Conservation (phyloP, 2,888 invertebrate species). For the Protodeltote pygarga region DNA sequence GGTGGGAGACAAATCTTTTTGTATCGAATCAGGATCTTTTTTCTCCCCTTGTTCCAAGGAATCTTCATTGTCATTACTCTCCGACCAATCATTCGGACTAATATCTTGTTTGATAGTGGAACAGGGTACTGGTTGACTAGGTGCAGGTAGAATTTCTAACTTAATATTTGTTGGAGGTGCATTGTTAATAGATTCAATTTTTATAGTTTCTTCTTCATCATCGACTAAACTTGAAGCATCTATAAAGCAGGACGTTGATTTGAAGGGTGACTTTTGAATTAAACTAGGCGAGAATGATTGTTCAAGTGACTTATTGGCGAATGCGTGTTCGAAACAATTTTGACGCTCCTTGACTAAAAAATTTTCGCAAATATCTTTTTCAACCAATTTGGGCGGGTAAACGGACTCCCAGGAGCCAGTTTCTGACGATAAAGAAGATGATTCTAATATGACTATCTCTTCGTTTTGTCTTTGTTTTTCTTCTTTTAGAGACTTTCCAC, state of each 20-base stretch:
- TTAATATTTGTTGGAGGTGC: constrained; percentile 24
- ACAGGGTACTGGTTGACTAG: constrained; percentile 70
- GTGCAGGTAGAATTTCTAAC: constrained; percentile 51
- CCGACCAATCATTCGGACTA: constrained; percentile 74
- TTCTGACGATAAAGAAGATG: constrained; percentile 88
- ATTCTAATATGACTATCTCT: constrained; percentile 88
- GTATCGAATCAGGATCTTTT: constrained; percentile 68
- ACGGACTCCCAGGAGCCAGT: constrained; percentile 89
- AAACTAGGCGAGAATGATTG: constrained; percentile 70
- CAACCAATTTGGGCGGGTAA: constrained; percentile 79
- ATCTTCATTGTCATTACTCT: constrained; percentile 76
- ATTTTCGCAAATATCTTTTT: constrained; percentile 77
- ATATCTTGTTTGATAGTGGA: constrained; percentile 62
- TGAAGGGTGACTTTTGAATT: constrained; percentile 61
- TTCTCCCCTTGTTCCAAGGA: constrained; percentile 73
- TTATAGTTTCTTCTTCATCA: constrained; percentile 87
- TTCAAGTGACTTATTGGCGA: constrained; percentile 42
- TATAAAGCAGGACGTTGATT: constrained; percentile 89
- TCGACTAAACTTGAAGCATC: constrained; percentile 92
- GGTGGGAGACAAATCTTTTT: constrained; percentile 72
- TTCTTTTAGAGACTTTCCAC: constrained; percentile 78
- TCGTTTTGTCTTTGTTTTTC: constrained; percentile 88
- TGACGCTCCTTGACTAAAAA: constrained; percentile 75
- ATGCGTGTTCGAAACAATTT: constrained; percentile 52
- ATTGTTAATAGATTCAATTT: constrained; percentile 36